Base-by-base conservation (phyloP, 2,888 invertebrate genomes). In the Autographa gamma region DNA sequence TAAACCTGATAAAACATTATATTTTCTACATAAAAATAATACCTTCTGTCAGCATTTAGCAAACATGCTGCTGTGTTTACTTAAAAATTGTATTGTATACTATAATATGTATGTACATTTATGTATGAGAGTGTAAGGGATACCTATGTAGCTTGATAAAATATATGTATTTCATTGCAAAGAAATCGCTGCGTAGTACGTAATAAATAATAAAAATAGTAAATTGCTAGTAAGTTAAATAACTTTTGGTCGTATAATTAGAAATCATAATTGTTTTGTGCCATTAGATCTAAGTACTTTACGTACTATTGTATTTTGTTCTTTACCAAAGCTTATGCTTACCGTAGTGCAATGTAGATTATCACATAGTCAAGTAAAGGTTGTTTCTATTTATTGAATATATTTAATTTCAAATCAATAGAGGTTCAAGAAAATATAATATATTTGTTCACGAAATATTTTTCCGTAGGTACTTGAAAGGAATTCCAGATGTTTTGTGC, bases 281-380 rank as follows among this genome's bases (percentile, higher is more conserved):
- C 81, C 81, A 73, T 81, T 73, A 77, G 43, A 63, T 56, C 7
- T 74, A 66, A 61, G 16, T 43, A 43, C 43, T 43, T 16, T 43
- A 43, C 14, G 43, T 16, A 48, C 48, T 48, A 48, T 48, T n/a
- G 5, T 1, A n/a, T n/a, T 48, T 48, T 48, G 8, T 60, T 14
- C 61, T 70, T 43, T 66, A 73, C 71, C 62, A 71, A 74, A 81
- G 66, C 65, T 60, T 81, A 71, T 62, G 38, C 63, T 66, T 60
- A 61, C 31, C n/a, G 56, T 65, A 67, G 64, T 80, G 81, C 64
- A 76, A 76, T 76, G 34, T 80, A 76, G 66, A 38, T 66, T 66
- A 64, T 41, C 60, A 38, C n/a, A 9, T 60, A 32, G 73, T 11
- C 63, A 62, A 65, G 9, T 32, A 54, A n/a, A 8, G 48, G 14